Conservation (phyloP, 2,113 vertebrate species). For the Clarias batrachus region DNA sequence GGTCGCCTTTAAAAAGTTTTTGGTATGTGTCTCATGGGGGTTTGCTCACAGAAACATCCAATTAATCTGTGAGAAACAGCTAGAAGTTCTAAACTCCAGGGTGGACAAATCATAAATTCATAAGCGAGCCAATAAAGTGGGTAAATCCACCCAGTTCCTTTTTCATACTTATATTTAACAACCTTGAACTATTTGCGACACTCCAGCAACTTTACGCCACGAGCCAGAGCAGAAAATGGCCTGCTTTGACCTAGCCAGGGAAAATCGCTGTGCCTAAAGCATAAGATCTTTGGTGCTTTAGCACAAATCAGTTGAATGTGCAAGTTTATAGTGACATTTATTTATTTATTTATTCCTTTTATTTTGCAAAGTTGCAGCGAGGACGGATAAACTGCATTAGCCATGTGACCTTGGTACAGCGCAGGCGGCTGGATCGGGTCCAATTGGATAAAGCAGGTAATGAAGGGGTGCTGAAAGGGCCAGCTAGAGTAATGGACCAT, state of each 20-base stretch:
- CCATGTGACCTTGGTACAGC: slow-evolving; percentile 50
- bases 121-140: neutral
- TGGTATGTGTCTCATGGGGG: neutral
- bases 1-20: neutral
- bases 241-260: neutral
- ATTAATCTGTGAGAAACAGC: neutral
- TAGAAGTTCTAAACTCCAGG: neutral
- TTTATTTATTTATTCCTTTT: neutral
- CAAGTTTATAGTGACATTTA: slow-evolving; percentile 7
- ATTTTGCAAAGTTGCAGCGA: slow-evolving; percentile 12
- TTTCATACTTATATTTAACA: neutral
- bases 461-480: slow-evolving; percentile 45
- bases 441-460: slow-evolving; percentile 50
- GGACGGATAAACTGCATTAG: slow-evolving; percentile 49
- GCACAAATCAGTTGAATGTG: slow-evolving; percentile 24
- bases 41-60: neutral
- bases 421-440: slow-evolving; percentile 36
- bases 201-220: neutral
- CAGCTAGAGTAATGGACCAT: slow-evolving; percentile 52
- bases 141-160: neutral
- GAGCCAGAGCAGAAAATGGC: neutral
- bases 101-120: neutral
- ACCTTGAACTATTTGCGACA: neutral
- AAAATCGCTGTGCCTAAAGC: neutral
- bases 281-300: neutral